phyloP scores from a whole-genome alignment of 2,113 vertebrate genomes.

The Serilophus lunatus region DNA sequence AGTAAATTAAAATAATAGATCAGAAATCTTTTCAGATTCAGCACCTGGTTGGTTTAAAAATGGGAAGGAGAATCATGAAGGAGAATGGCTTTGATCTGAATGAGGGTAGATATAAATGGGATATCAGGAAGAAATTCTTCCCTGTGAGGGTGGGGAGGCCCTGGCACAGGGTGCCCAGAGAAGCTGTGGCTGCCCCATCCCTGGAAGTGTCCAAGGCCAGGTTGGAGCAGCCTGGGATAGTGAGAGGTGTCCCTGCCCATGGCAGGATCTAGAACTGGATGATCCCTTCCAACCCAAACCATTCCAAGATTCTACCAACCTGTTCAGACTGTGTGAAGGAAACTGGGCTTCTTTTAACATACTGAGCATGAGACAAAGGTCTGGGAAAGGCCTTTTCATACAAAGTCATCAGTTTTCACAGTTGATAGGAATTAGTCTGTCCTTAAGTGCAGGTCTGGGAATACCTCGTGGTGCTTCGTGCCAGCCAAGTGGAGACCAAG shows the following conservation, averaged over 20 bases:
- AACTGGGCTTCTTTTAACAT: rapidly evolving
- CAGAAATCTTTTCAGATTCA: not conserved
- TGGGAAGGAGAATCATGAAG: not conserved
- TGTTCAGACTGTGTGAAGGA: not conserved
- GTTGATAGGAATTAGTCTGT: not conserved
- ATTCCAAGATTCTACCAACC: not conserved
- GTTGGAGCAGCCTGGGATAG: too few species aligned
- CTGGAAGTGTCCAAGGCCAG: too few species aligned
- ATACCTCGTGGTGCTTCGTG: rapidly evolving
- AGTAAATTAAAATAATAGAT: not conserved
- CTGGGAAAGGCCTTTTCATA: not conserved
- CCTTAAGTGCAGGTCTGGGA: not conserved
- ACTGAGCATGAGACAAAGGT: not conserved
- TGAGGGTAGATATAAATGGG: too few species aligned
- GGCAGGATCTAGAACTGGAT: not conserved
- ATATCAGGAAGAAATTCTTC: too few species aligned
- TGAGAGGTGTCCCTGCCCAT: not conserved
- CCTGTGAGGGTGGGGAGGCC: too few species aligned
- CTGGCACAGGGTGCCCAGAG: not conserved
- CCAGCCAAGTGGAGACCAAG: not conserved
- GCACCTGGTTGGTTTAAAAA: not conserved
- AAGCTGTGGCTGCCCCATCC: too few species aligned
- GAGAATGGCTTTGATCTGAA: not conserved
- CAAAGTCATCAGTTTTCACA: not conserved
- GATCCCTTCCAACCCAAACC: not conserved